Conservation (phyloP, 2,797 vertebrate species). For the Momotus momota region DNA sequence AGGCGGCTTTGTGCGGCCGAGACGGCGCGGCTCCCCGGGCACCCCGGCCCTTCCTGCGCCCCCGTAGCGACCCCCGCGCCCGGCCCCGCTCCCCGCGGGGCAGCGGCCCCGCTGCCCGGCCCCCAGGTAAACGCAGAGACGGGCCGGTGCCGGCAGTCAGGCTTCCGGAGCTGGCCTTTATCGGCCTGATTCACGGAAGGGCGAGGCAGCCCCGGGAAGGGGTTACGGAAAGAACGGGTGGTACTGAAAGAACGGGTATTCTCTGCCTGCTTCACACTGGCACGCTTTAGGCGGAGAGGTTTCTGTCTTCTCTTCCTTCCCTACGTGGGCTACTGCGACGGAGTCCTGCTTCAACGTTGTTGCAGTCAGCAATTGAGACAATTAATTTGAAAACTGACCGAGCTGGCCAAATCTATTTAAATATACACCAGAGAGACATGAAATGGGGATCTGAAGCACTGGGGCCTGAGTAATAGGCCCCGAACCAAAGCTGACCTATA, state of each 20-base stretch:
- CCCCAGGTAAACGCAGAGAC: background rate
- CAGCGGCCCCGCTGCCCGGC: background rate
- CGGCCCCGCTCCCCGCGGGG: constrained; percentile 8
- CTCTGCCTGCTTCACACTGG: background rate
- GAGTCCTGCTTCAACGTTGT: background rate
- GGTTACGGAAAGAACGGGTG: too few relatives aligned
- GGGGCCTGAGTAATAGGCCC: background rate
- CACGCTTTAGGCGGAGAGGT: fast-evolving
- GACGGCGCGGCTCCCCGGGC: constrained; percentile 66
- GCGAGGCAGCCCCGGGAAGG: too few relatives aligned
- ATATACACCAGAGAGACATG: background rate
- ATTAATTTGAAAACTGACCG: background rate
- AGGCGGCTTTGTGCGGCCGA: constrained; percentile 85
- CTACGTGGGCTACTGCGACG: fast-evolving
- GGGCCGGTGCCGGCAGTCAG: background rate
- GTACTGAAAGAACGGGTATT: background rate
- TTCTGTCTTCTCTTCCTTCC: background rate
- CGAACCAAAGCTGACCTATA: background rate
- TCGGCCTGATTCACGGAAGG: background rate
- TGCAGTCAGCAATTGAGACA: background rate
- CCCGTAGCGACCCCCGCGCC: constrained; percentile 78
- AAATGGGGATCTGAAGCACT: background rate
- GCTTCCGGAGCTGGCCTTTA: fast-evolving
- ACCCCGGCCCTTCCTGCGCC: constrained; percentile 80
- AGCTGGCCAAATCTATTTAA: background rate